phyloP scores from a whole-genome alignment of 2,888 invertebrate genomes.

The Drosophila sordidula region DNA sequence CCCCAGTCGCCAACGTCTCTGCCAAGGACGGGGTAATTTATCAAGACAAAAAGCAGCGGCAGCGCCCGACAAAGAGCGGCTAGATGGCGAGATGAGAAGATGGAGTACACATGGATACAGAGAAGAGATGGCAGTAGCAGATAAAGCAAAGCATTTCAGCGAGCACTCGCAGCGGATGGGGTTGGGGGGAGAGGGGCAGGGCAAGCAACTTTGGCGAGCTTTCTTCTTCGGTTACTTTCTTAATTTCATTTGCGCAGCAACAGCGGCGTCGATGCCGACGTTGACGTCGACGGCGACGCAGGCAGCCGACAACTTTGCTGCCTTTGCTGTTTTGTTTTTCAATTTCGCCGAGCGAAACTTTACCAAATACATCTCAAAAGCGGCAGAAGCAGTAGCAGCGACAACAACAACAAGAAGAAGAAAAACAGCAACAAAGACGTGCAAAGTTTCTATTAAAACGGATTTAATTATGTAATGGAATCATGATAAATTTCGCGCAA shows the following conservation, averaged over 20 bases:
- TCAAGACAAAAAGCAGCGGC: conserved; percentile 74
- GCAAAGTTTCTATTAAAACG: conserved; percentile 74
- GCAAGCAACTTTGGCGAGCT: conserved; percentile 52
- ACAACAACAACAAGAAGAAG: conserved; percentile 9
- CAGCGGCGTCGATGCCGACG: conserved; percentile 37
- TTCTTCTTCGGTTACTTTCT: conserved; percentile 78
- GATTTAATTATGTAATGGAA: conserved; percentile 84
- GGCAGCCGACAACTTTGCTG: conserved; percentile 45
- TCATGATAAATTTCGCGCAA: conserved; percentile 82
- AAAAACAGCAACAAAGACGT: conserved; percentile 37
- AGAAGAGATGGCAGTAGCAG: conserved; percentile 60
- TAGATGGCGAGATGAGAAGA: conserved; percentile 39
- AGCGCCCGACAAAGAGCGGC: conserved; percentile 20
- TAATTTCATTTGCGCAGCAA: conserved; percentile 74
- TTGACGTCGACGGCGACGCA: conserved; percentile 13
- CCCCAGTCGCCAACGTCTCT: conserved; percentile 56
- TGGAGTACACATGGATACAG: conserved; percentile 52
- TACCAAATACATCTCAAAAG: conserved; percentile 71
- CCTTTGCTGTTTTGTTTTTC: conserved; percentile 43
- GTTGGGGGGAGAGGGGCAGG: not conserved
- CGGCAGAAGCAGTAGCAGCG: conserved; percentile 6
- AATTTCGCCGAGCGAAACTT: conserved; percentile 74
- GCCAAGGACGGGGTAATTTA: conserved; percentile 81
- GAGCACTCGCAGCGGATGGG: conserved; percentile 38
- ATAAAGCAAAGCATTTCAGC: conserved; percentile 63